Evolutionary conservation across 2,888 invertebrate species (phyloP).

Genomic region (Andrena hattorfiana): DNA sequence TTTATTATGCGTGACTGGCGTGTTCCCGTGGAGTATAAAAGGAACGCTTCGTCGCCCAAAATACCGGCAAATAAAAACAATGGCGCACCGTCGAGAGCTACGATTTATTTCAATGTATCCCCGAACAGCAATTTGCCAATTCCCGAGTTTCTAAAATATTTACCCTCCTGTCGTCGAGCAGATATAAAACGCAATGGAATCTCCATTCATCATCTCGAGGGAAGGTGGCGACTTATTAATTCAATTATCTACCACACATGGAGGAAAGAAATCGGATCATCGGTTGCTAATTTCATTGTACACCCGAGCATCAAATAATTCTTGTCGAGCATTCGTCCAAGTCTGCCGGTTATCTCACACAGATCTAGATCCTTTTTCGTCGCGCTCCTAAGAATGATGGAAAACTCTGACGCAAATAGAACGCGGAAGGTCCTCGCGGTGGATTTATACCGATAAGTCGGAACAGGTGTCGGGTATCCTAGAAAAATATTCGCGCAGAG

Average conservation of each 20-base stretch:
- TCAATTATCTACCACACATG: background rate
- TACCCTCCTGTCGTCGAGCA: background rate
- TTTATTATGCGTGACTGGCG: constrained; percentile 34
- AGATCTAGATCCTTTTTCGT: too few species aligned
- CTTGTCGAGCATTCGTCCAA: too few species aligned
- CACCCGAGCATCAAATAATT: background rate
- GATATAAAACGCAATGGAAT: constrained; percentile 8
- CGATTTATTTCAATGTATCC: constrained; percentile 12
- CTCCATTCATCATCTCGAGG: background rate
- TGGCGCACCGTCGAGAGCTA: background rate
- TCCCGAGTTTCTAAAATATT: background rate
- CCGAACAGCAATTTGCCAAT: background rate
- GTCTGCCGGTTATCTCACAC: too few species aligned
- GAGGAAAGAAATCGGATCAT: background rate
- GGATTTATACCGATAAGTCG: constrained; percentile 62
- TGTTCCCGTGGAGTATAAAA: constrained; percentile 2
- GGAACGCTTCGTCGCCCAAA: constrained; percentile 4
- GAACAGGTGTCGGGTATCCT: constrained; percentile 61
- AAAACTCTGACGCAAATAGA: constrained; percentile 24
- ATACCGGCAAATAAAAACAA: constrained; percentile 16
- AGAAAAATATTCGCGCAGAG: constrained; percentile 60
- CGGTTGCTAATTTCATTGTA: background rate
- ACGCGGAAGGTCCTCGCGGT: constrained; percentile 2
- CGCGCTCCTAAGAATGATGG: background rate
- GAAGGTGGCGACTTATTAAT: constrained; percentile 16